phyloP scores from a whole-genome alignment of 2,888 invertebrate genomes.

The Homarus gammarus region DNA sequence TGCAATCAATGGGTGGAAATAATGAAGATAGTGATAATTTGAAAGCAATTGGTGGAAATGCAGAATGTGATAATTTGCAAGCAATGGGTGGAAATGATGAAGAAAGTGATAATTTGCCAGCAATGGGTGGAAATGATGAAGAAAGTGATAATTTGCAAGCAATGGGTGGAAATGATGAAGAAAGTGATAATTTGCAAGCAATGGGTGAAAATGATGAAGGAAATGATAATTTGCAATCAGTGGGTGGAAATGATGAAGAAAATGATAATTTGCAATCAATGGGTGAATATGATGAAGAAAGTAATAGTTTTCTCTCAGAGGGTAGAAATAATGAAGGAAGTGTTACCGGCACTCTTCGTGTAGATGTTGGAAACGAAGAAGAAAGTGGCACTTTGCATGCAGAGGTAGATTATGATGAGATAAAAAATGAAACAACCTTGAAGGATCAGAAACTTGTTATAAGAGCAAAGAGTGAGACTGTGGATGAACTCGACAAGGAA shows the following conservation, averaged over 20 bases:
- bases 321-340: not conserved
- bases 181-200: not conserved
- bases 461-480: not conserved
- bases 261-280: not conserved
- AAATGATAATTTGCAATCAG: not conserved
- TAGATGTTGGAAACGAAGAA: not conserved
- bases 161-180: not conserved
- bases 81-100: not conserved
- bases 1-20: too few species aligned
- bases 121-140: not conserved
- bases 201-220: not conserved
- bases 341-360: too few species aligned
- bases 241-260: not conserved
- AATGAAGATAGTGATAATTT: not conserved
- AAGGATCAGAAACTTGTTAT: slow-evolving; percentile 7
- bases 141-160: not conserved
- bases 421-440: not conserved
- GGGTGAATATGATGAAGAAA: too few species aligned
- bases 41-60: not conserved
- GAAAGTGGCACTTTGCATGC: not conserved
- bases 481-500: not conserved
- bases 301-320: not conserved
- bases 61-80: too few species aligned
- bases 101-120: not conserved
- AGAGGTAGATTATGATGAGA: not conserved